Percentiles rank a stretch among this genome's conserved stretches.
phyloP scores from a whole-genome alignment of 2,797 vertebrate species.

The Molothrus ater region DNA sequence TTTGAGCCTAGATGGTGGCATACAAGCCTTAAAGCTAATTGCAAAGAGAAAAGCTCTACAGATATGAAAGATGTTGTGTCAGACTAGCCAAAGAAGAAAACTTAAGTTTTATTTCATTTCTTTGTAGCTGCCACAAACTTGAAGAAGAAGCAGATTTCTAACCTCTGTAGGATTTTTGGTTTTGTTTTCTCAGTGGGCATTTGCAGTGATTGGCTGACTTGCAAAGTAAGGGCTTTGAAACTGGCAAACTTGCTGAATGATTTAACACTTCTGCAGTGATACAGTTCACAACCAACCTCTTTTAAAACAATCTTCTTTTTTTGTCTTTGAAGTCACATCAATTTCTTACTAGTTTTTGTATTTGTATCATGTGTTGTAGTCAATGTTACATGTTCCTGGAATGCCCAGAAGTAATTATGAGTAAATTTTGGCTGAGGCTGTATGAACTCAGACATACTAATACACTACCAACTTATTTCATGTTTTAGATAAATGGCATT shows the following conservation, averaged over 20 bases:
- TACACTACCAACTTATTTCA: not conserved
- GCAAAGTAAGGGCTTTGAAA: not conserved
- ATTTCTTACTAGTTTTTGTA: not conserved
- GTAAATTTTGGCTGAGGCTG: not conserved
- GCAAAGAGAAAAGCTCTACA: not conserved
- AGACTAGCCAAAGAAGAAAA: not conserved
- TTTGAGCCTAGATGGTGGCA: not conserved
- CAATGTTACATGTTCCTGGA: not conserved
- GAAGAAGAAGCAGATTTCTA: not conserved
- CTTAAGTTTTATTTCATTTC: not conserved
- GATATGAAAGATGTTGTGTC: not conserved
- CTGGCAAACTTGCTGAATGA: slow-evolving; percentile 10
- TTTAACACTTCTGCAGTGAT: slow-evolving; percentile 42
- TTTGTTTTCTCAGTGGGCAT: not conserved
- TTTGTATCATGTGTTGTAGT: not conserved
- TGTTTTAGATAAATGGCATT: not conserved
- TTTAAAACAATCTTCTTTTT: not conserved
- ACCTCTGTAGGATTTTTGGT: not conserved
- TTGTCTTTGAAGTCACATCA: not conserved
- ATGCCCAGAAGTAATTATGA: not conserved
- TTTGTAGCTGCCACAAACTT: not conserved
- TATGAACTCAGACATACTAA: not conserved
- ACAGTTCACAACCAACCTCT: not conserved
- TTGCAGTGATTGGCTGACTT: not conserved
- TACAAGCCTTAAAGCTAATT: not conserved